These are phyloP conservation scores for Nephila pilipes DNA, from an alignment of 1,140 invertebrate species.

Conservation along the genomic window DNA sequence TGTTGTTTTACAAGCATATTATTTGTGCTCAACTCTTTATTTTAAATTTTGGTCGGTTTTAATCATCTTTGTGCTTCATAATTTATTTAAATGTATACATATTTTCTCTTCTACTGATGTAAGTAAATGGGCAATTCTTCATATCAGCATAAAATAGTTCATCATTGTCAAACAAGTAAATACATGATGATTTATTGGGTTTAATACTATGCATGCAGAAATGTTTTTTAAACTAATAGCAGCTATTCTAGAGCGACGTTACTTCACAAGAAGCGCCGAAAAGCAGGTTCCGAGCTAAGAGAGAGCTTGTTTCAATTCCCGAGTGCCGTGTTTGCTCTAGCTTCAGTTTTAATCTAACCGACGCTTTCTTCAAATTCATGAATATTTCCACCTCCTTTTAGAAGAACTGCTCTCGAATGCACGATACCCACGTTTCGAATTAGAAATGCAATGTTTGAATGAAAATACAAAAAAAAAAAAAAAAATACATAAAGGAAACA, in stretches of 20 bases:
- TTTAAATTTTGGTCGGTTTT: no score
- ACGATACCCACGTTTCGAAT: slow-evolving; percentile 34
- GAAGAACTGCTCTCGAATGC: background rate
- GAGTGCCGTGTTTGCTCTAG: background rate
- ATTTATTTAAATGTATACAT: no score
- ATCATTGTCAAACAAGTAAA: no score
- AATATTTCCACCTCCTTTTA: slow-evolving; percentile 8
- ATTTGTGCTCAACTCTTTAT: no score
- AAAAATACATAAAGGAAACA: background rate
- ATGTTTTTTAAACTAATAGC: background rate
- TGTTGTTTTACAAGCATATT: no score
- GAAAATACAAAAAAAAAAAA: background rate
- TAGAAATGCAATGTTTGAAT: slow-evolving; percentile 45
- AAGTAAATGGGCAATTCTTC: no score
- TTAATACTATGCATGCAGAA: background rate
- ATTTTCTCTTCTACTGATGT: no score
- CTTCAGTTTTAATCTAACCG: slow-evolving; percentile 3
- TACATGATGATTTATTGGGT: no score
- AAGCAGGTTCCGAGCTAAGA: background rate
- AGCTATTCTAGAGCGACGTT: background rate
- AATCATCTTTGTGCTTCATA: no score
- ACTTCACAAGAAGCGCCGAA: background rate
- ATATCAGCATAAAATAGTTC: no score
- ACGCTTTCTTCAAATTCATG: slow-evolving; percentile 17
- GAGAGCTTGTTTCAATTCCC: background rate